Conservation (phyloP, 2,113 vertebrate species). For the Platanista minor region DNA sequence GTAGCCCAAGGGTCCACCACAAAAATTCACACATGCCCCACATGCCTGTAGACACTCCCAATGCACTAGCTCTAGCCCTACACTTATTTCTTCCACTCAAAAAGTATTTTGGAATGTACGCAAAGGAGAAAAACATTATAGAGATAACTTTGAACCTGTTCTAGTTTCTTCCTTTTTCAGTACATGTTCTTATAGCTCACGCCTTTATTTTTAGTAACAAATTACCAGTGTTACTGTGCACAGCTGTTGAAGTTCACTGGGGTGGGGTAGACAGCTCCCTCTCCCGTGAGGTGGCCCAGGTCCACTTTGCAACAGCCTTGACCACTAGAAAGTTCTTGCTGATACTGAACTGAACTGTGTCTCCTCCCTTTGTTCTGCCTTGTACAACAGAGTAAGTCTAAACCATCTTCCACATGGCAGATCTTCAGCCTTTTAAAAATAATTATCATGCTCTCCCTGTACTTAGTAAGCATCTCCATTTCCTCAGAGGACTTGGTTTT, state of each 20-base stretch:
- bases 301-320: not conserved
- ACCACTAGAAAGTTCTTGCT: not conserved
- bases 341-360: not conserved
- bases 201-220: not conserved
- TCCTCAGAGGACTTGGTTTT: not conserved
- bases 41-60: not conserved
- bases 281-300: not conserved
- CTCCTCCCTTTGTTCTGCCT: not conserved
- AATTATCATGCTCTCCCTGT: not conserved
- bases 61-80: not conserved
- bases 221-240: not conserved
- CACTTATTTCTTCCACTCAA: not conserved
- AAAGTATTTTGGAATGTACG: not conserved
- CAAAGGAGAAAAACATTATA: not conserved
- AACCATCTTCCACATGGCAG: not conserved
- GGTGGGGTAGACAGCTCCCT: not conserved
- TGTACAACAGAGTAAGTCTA: not conserved
- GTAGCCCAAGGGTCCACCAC: not conserved
- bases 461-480: not conserved
- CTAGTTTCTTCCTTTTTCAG: not conserved
- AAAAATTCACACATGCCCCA: not conserved
- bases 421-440: not conserved
- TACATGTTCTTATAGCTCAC: not conserved
- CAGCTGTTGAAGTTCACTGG: not conserved
- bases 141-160: not conserved